Evolutionary conservation across 2,888 invertebrate species (phyloP).

Genomic region (Hoplodrina blanda): DNA sequence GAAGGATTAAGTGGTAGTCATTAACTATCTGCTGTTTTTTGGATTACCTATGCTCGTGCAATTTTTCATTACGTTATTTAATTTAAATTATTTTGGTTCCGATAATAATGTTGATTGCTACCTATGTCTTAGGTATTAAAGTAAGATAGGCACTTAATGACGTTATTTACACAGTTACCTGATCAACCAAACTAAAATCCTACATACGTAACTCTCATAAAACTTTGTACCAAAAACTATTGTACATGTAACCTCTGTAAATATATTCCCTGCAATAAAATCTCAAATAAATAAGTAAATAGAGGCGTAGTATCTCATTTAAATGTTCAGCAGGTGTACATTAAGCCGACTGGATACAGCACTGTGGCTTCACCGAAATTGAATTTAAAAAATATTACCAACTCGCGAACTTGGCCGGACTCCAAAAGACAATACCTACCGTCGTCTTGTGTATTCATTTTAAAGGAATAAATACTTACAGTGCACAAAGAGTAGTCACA

Average conservation of each 20-base stretch:
- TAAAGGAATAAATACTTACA: constrained; percentile 84
- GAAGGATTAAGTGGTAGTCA: neutral
- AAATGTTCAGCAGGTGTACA: constrained; percentile 89
- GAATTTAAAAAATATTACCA: constrained; percentile 90
- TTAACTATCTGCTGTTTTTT: neutral
- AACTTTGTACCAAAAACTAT: neutral
- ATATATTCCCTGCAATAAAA: constrained; percentile 72
- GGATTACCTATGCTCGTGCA: too few species aligned
- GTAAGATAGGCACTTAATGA: neutral
- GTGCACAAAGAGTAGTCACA: constrained; percentile 70
- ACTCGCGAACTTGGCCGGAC: constrained; percentile 86
- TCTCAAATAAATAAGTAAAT: constrained; percentile 78
- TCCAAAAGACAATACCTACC: constrained; percentile 88
- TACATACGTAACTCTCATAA: neutral
- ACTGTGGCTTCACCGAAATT: constrained; percentile 89
- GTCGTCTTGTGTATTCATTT: constrained; percentile 87
- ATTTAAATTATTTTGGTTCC: neutral
- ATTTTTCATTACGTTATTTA: too few species aligned
- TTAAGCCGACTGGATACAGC: constrained; percentile 87
- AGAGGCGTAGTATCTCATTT: constrained; percentile 85
- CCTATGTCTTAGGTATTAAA: too few species aligned
- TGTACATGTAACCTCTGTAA: constrained; percentile 27
- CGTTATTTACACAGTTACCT: neutral
- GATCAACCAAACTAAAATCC: neutral
- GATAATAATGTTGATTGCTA: neutral